phyloP scores from a whole-genome alignment of 1,140 invertebrate species.

The Diuraphis noxia region DNA sequence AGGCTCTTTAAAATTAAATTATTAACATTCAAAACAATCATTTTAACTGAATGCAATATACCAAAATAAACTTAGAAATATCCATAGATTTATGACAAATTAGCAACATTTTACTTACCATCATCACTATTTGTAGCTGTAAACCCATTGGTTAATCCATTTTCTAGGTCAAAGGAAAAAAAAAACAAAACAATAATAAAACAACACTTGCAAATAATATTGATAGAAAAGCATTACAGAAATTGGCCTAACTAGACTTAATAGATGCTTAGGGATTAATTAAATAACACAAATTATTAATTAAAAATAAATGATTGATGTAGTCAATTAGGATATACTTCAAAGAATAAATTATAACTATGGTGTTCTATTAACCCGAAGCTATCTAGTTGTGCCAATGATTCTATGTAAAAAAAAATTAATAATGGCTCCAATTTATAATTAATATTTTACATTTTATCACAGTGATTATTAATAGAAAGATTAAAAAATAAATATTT shows the following conservation, averaged over 20 bases:
- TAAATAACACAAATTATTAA: background rate
- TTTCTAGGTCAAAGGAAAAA: constrained; percentile 50
- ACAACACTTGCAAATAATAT: constrained; percentile 45
- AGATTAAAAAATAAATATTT: too few species aligned
- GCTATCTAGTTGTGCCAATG: background rate
- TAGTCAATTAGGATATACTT: background rate
- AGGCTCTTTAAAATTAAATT: background rate
- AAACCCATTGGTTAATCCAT: constrained; percentile 49
- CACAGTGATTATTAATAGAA: background rate
- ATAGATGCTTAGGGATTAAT: background rate
- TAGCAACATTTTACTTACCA: constrained; percentile 18
- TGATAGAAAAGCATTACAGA: background rate
- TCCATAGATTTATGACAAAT: background rate
- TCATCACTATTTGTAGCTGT: constrained; percentile 47
- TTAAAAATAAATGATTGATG: background rate
- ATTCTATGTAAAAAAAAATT: background rate
- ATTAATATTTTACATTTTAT: background rate
- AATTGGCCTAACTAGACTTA: background rate
- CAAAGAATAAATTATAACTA: background rate
- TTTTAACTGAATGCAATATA: background rate
- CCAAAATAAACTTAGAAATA: background rate
- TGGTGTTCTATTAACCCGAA: background rate
- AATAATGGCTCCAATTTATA: background rate
- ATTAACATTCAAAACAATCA: background rate
- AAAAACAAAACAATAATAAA: constrained; percentile 43